A percentile compares a stretch with the other conserved stretches of the same genome.
Conservation (phyloP, 2,113 vertebrate species). For the Sturnus vulgaris region DNA sequence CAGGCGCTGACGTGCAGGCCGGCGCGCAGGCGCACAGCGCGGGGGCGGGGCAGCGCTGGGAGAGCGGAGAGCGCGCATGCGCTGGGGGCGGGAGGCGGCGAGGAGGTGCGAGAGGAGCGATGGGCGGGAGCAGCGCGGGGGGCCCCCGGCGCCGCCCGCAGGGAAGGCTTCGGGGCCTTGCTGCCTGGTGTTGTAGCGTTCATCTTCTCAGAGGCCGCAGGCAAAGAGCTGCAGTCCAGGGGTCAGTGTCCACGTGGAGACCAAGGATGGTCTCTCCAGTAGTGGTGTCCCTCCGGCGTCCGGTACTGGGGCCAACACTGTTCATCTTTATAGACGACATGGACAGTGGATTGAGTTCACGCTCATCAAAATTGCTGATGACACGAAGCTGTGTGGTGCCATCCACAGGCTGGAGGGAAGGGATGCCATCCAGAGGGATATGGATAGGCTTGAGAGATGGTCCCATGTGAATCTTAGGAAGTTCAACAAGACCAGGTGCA, state of each 20-base stretch:
- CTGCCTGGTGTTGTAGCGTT: accelerated
- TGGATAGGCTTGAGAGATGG: not conserved
- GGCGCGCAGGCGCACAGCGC: accelerated
- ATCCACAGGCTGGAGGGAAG: not conserved
- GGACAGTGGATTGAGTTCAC: no score
- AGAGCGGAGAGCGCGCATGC: not conserved
- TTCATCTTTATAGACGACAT: not conserved
- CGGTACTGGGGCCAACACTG: not conserved
- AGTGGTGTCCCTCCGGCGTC: not conserved
- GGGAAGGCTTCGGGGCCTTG: accelerated
- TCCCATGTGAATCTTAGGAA: not conserved
- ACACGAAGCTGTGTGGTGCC: no score
- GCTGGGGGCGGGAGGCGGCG: accelerated
- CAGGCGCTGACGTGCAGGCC: accelerated
- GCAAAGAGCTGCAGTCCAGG: not conserved
- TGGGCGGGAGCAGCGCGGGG: accelerated
- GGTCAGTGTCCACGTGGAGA: not conserved
- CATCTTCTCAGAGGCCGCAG: not conserved
- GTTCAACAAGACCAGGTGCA: not conserved
- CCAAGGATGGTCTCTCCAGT: no score
- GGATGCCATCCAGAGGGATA: not conserved
- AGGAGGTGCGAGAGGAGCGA: accelerated
- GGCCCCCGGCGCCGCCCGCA: not conserved
- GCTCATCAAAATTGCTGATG: not conserved
- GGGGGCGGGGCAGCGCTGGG: accelerated